Conservation (phyloP, 2,113 vertebrate genomes). For the Cochlearius cochlearius region DNA sequence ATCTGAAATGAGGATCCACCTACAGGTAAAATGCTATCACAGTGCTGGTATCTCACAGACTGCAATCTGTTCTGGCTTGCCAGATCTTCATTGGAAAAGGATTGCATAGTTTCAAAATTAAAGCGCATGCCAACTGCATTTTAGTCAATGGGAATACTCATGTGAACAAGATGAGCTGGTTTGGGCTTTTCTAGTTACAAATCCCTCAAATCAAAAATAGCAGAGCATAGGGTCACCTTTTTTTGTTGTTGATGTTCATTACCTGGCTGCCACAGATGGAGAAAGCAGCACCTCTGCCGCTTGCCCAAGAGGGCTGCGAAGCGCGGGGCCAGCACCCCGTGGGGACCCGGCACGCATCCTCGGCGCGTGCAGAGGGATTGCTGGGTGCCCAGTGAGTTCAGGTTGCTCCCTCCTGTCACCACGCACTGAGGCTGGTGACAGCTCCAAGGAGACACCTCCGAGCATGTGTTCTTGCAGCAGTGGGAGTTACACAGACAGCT, state of each 20-base stretch:
- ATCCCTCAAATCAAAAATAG: not conserved
- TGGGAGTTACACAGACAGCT: not conserved
- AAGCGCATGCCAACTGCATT: not conserved
- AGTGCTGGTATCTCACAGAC: not conserved
- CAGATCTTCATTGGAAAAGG: slow-evolving; percentile 6
- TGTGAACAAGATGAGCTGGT: not conserved
- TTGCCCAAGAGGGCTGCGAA: not conserved
- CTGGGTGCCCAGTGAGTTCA: accelerated
- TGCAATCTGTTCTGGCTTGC: slow-evolving; percentile 44
- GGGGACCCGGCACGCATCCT: accelerated
- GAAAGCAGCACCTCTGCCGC: not conserved
- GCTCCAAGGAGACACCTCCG: not conserved
- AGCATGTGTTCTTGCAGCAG: not conserved
- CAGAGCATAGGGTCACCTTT: not conserved
- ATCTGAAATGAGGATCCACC: slow-evolving; percentile 26
- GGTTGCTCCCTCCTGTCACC: not conserved
- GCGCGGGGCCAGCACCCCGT: not conserved
- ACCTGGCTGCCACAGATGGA: not conserved
- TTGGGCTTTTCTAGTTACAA: not conserved
- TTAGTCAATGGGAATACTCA: not conserved
- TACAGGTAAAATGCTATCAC: not conserved
- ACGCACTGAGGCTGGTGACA: not conserved
- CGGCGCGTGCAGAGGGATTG: accelerated
- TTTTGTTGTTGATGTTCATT: not conserved
- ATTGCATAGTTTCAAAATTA: not conserved